Conservation (phyloP, 2,797 vertebrate species). For the Gadopsis bispinosus region DNA sequence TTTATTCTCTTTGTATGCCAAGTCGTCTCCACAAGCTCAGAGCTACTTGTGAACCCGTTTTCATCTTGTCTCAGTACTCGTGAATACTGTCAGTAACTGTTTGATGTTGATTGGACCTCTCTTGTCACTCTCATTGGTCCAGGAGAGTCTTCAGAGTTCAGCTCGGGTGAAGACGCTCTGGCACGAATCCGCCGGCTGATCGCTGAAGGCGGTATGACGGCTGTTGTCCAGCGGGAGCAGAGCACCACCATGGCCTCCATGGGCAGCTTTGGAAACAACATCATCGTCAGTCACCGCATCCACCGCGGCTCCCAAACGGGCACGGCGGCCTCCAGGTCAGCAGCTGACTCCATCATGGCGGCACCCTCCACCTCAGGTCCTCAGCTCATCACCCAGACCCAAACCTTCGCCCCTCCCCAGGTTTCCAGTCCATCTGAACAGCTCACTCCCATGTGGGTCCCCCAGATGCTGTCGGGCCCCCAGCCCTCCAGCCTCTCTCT, state of each 20-base stretch:
- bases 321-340: conserved; percentile 76
- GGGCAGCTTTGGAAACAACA: conserved; percentile 99
- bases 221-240: conserved; percentile 97
- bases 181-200: conserved; percentile 96
- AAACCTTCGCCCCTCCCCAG: conserved; percentile 10
- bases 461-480: conserved; percentile 28
- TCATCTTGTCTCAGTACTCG: no score
- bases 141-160: conserved; percentile 88
- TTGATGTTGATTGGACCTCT: neutral
- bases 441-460: conserved; percentile 50
- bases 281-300: conserved; percentile 98
- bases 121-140: conserved; percentile 24
- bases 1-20: no score
- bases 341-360: neutral
- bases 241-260: conserved; percentile 99
- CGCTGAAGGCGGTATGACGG: conserved; percentile 97
- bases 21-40: no score
- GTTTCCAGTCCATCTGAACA: conserved; percentile 25
- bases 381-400: conserved; percentile 20
- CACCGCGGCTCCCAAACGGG: conserved; percentile 97
- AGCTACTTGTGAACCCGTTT: no score
- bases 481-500: conserved; percentile 39
- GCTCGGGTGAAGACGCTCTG: conserved; percentile 91
- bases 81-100: neutral
- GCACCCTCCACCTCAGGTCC: conserved; percentile 76